Evolutionary conservation across 2,113 vertebrate species (phyloP).

Genomic region (Peromyscus leucopus): DNA sequence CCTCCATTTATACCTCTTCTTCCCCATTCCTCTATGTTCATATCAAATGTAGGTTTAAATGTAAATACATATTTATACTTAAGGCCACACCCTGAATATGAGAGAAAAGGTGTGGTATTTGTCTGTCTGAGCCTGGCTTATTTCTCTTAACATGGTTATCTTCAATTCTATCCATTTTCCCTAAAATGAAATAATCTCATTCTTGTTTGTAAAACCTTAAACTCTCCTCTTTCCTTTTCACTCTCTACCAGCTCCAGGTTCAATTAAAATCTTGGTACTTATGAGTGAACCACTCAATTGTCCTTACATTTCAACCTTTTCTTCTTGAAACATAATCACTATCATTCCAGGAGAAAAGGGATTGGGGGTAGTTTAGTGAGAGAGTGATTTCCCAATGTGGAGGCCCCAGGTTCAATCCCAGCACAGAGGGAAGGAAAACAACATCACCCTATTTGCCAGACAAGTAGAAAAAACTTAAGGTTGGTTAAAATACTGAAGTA

Average conservation of each 20-base stretch:
- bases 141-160: background rate
- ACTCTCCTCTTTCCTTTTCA: background rate
- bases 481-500: conserved; percentile 12
- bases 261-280: background rate
- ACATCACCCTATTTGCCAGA: background rate
- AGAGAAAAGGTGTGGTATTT: background rate
- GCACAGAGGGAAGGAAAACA: background rate
- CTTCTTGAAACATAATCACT: conserved; percentile 4
- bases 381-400: background rate
- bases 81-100: background rate
- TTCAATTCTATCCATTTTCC: background rate
- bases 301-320: conserved; percentile 33
- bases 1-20: background rate
- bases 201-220: background rate
- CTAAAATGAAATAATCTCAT: background rate
- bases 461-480: conserved; percentile 15
- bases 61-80: background rate
- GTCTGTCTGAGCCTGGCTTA: background rate
- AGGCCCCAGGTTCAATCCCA: background rate
- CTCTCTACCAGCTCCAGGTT: background rate
- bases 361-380: background rate
- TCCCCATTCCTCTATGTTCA: background rate
- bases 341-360: no score
- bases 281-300: background rate
- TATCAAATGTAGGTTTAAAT: background rate